These are phyloP conservation scores for Pelochelys cantorii DNA, from an alignment of 2,797 vertebrate species.

Conservation along the genomic window DNA sequence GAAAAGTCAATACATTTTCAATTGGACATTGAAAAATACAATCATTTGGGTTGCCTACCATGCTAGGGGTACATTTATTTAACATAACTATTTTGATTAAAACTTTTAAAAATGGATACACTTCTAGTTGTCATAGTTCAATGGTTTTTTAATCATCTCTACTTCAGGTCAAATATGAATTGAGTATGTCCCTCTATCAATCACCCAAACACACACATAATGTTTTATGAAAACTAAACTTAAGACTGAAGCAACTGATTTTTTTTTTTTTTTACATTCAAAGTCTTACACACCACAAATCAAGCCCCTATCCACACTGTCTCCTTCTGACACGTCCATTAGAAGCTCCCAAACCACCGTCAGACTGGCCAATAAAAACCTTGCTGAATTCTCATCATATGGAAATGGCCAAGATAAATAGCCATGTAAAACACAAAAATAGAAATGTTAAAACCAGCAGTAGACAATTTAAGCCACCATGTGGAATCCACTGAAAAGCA, in stretches of 20 bases:
- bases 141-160: too few relatives aligned
- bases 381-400: too few relatives aligned
- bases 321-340: neutral
- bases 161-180: too few relatives aligned
- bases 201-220: fast-evolving
- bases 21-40: neutral
- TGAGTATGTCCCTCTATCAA: too few relatives aligned
- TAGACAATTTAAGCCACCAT: too few relatives aligned
- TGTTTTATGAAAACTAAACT: fast-evolving
- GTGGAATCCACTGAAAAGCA: neutral
- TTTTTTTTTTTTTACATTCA: neutral
- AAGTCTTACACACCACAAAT: fast-evolving
- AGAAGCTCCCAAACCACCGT: neutral
- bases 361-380: neutral
- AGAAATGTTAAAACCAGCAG: neutral
- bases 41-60: neutral
- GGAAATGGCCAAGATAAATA: too few relatives aligned
- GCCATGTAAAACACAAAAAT: neutral
- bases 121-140: too few relatives aligned
- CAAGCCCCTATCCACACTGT: neutral
- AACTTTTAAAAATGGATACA: too few relatives aligned
- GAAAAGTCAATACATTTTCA: neutral
- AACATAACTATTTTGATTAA: too few relatives aligned
- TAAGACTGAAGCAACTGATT: neutral
- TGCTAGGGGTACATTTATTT: too few relatives aligned